Base-by-base conservation (phyloP, 2,113 vertebrate species). In the Carettochelys insculpta region DNA sequence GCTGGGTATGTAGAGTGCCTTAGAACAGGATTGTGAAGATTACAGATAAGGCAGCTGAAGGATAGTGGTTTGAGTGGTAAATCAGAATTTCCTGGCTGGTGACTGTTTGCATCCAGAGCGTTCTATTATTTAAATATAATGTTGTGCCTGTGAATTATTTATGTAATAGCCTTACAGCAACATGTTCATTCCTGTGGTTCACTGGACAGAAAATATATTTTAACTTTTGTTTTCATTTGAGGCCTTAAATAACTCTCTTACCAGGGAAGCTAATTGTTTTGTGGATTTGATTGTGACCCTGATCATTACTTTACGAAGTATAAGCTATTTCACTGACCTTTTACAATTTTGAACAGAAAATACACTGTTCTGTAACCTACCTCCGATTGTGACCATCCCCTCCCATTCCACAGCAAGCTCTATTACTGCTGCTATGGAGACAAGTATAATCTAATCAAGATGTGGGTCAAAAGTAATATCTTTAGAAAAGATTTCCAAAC, bases 371-470 rank as follows among this genome's bases (percentile, higher is more conserved):
- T 91, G 84, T 81, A 76, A 91, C 92, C 92, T 95, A 94, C 77
- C 91, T 96, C 81, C 86, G 22, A 95, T 94, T 95, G 95, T 5
- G 50, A 89, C 80, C 51, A 82, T 80, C 80, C 77, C 84, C 89
- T 95, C 87, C 92, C 82, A 87, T 87, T 95, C 92, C 58, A 10
- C 82, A 94, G 90, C 91, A 92, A 95, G 88, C 86, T 90, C 76
- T 92, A 82, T 89, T 89, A 90, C 81, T 89, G 95, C 92, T 95
- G 94, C 96, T 92, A 95, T 95, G 94, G 94, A 93, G 84, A 96
- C 94, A 89, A 83, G 58, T 61, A 48, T 95, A 95, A 97, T 95
- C 92, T 91, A 92, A 94, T 82, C 95, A 96, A 95, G 94, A 95
- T 95, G 92, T 89, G 82, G 77, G 89, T 88, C 93, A 91, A 88